phyloP scores from a whole-genome alignment of 2,113 vertebrate genomes.

The Ranitomeya variabilis region DNA sequence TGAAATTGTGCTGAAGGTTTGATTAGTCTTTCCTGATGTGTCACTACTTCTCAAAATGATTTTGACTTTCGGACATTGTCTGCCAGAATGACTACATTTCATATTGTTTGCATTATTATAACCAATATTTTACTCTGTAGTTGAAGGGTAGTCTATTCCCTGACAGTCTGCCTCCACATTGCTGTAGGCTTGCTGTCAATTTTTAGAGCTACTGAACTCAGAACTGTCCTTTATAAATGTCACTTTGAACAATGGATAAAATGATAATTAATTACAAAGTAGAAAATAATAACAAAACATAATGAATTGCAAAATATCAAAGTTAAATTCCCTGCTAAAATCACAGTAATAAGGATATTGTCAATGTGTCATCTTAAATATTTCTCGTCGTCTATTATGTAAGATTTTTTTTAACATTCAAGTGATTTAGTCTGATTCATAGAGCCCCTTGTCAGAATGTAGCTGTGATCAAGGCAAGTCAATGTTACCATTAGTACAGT shows the following conservation, averaged over 20 bases:
- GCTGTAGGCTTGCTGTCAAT: constrained; percentile 3
- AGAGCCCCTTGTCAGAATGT: neutral
- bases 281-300: neutral
- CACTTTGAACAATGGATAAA: neutral
- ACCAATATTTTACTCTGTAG: constrained; percentile 12
- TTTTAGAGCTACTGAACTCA: neutral
- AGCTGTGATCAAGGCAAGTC: neutral
- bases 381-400: too few relatives aligned
- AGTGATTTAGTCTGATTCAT: neutral
- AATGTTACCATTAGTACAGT: neutral
- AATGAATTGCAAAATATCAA: neutral
- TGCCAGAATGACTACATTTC: constrained; percentile 33
- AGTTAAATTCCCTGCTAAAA: too few relatives aligned
- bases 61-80: constrained; percentile 18
- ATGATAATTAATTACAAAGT: neutral
- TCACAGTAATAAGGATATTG: too few relatives aligned
- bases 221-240: neutral
- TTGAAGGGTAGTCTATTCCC: neutral
- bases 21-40: constrained; percentile 10
- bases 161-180: constrained; percentile 21
- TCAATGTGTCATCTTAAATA: too few relatives aligned
- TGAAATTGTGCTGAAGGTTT: constrained; percentile 17
- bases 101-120: constrained; percentile 25
- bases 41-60: constrained; percentile 14
- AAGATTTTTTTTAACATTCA: too few relatives aligned